Evolutionary conservation across 2,797 vertebrate genomes (phyloP), one percentile per base, ranked within the genome.

Genomic region (Limnodromus scolopaceus): DNA sequence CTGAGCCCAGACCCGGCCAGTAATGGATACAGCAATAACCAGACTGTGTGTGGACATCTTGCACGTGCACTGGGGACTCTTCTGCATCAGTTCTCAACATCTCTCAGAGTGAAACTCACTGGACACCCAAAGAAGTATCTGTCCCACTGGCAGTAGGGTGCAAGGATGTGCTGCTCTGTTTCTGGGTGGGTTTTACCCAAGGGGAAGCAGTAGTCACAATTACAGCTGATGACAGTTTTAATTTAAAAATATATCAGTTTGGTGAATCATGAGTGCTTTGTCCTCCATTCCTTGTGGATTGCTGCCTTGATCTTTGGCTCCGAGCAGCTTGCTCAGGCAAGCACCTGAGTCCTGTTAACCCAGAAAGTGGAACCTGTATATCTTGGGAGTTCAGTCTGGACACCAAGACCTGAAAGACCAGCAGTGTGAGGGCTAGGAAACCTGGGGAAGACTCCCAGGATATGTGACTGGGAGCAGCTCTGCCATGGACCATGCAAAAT

Each of bases 41-140:
- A 55, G 2, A 0, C 12, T 16, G 48, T 36, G 53, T 7, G 2
- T 3, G 32, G 46, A 64, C 16, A 6, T 2, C 16, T 4, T 10
- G 6, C 53, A 70, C 2, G 2, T 39, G 41, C 4, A 9, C 58
- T 18, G 65, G 25, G 34, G 23, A 9, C 60, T 79, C 25, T 4
- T 53, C 65, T 61, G 39, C 16, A 13, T 20, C 39, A 24, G 36
- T 39, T 71, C 43, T 32, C 45, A 34, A 12, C 32, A 22, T 5
- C 43, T 58, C 60, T 63, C n/a, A 10, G 27, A 34, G 15, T 30
- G 41, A 53, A 69, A n/a, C 30, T 75, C 66, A 24, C 30, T 23
- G 51, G 20, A 70, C 0, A 2, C 2, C 15, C 20, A 4, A 3
- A 10, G 20, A 18, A 53, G 23, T 43, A 46, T 63, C 63, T 43